phyloP scores from a whole-genome alignment of 2,113 vertebrate species.

The Sturnus vulgaris region DNA sequence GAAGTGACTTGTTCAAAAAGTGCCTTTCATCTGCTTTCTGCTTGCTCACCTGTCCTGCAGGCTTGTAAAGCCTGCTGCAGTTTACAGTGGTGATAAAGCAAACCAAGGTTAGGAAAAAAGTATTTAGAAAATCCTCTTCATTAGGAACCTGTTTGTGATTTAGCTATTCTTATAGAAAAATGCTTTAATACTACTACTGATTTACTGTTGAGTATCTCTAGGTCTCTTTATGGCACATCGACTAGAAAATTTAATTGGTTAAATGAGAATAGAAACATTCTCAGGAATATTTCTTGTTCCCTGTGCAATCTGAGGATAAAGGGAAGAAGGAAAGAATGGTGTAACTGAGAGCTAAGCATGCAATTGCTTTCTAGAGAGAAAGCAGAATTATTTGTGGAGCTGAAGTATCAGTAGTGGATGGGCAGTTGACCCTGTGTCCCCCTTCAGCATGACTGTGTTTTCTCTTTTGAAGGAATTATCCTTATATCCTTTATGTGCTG shows the following conservation, averaged over 20 bases:
- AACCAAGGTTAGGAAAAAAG: neutral
- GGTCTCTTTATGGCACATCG: neutral
- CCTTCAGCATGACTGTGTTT: neutral
- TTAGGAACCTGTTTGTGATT: neutral
- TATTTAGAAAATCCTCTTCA: conserved; percentile 1
- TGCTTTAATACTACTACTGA: neutral
- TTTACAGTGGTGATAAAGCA: neutral
- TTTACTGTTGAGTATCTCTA: neutral
- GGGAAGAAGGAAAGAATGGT: neutral
- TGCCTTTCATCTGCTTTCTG: conserved; percentile 11
- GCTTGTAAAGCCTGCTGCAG: neutral
- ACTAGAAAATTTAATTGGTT: conserved; percentile 3
- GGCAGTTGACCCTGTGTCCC: neutral
- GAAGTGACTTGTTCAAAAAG: neutral
- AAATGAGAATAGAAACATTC: neutral
- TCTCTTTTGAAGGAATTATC: neutral
- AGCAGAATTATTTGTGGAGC: neutral
- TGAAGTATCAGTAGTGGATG: neutral
- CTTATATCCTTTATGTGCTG: neutral
- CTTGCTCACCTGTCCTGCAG: conserved; percentile 18
- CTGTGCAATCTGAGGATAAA: neutral
- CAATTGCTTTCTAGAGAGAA: neutral
- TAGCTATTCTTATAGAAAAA: neutral
- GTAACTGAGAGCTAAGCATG: neutral
- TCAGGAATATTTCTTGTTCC: neutral